Percentiles rank a stretch among this genome's conserved stretches.
These are phyloP conservation scores for Oegoconia quadripuncta DNA, from an alignment of 2,888 invertebrate species.

Conservation along the genomic window DNA sequence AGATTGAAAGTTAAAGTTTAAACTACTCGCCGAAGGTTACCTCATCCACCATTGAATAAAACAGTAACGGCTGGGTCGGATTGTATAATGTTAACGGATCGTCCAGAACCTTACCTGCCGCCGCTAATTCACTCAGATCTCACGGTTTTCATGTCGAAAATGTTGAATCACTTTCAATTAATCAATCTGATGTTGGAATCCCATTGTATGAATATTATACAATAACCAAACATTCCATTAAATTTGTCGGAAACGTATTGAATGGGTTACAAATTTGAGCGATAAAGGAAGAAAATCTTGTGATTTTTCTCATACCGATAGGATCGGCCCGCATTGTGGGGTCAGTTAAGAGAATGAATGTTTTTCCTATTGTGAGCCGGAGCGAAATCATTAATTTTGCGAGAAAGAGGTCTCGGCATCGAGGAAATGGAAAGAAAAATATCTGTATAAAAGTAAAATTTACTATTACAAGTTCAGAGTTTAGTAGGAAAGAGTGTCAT, in stretches of 20 bases:
- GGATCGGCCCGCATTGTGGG: slow-evolving; percentile 25
- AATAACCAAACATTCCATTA: slow-evolving; percentile 14
- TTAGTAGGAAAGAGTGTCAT: too few species aligned
- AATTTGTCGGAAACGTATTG: slow-evolving; percentile 2
- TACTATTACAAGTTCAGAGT: too few species aligned
- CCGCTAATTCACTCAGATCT: slow-evolving; percentile 25
- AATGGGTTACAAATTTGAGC: slow-evolving; percentile 5
- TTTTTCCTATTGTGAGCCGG: slow-evolving; percentile 40
- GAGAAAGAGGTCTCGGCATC: slow-evolving; percentile 30
- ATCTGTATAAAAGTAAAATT: too few species aligned
- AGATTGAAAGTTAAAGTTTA: too few species aligned
- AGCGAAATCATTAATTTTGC: slow-evolving; percentile 49
- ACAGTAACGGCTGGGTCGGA: too few species aligned
- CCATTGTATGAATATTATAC: slow-evolving; percentile 26
- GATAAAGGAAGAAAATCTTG: slow-evolving; percentile 1
- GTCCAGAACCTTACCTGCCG: slow-evolving; percentile 33
- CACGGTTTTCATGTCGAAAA: slow-evolving; percentile 15
- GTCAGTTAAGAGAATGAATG: slow-evolving; percentile 44
- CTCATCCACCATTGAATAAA: too few species aligned
- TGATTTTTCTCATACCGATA: slow-evolving; percentile 19
- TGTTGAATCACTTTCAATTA: slow-evolving; percentile 46
- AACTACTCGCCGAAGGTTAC: too few species aligned
- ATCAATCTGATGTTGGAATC: slow-evolving; percentile 41
- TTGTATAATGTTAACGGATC: slow-evolving; percentile 37
- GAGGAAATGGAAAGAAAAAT: too few species aligned